phyloP scores from a whole-genome alignment of 2,797 vertebrate species.

The Hapalemur alaotrensis region DNA sequence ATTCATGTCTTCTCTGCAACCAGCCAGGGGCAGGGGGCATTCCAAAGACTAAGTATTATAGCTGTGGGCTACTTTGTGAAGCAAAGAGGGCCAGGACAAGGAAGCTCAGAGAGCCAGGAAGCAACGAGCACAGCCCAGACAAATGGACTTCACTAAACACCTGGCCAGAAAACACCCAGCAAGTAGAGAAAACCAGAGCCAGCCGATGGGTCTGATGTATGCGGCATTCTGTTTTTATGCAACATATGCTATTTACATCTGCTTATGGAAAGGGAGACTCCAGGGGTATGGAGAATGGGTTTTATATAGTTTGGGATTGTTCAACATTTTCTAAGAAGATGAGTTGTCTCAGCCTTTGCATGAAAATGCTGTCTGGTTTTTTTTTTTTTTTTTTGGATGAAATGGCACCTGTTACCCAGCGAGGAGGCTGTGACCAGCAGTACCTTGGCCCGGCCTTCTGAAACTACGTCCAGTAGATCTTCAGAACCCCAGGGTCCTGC shows the following conservation, averaged over 20 bases:
- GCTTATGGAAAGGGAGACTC: not conserved
- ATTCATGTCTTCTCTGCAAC: not conserved
- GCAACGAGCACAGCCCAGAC: not conserved
- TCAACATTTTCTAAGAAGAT: not conserved
- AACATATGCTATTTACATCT: not conserved
- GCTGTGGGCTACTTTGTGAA: not conserved
- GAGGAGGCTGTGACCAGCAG: not conserved
- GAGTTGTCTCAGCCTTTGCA: not conserved
- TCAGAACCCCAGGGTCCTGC: not conserved
- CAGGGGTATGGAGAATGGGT: not conserved
- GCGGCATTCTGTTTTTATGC: not conserved
- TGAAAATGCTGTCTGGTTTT: not conserved
- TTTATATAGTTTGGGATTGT: not conserved
- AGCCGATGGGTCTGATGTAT: not conserved
- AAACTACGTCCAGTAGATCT: not conserved
- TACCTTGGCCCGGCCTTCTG: not conserved
- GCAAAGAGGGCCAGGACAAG: too few relatives aligned
- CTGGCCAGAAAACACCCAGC: not conserved
- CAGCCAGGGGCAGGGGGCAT: not conserved
- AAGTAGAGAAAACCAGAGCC: not conserved
- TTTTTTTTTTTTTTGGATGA: not conserved
- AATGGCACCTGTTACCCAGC: not conserved
- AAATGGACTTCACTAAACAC: not conserved
- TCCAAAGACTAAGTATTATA: not conserved
- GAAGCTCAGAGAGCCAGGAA: not conserved